phyloP scores from a whole-genome alignment of 1,140 invertebrate species.

The Zeugodacus cucurbitae region DNA sequence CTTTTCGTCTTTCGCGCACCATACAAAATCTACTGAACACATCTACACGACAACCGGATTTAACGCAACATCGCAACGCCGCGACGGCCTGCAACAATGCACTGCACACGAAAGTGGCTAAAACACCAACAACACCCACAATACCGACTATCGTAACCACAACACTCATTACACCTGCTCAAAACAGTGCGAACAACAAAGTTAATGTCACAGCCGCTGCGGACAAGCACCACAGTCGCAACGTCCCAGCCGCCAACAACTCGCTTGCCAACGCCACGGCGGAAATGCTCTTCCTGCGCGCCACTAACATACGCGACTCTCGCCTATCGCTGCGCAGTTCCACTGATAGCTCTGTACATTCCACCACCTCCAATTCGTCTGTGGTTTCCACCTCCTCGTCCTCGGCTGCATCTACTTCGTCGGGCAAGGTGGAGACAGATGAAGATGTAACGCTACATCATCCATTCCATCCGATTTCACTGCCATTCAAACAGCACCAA shows the following conservation, averaged over 20 bases:
- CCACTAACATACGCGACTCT: constrained; percentile 60
- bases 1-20: constrained; percentile 74
- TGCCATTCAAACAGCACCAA: constrained; percentile 44
- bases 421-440: constrained; percentile 61
- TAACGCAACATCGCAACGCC: constrained; percentile 65
- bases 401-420: constrained; percentile 51
- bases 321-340: constrained; percentile 62
- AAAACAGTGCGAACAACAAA: constrained; percentile 52
- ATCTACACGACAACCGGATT: constrained; percentile 69
- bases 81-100: constrained; percentile 14
- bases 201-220: not conserved
- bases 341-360: constrained; percentile 65
- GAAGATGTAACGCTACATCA: constrained; percentile 49
- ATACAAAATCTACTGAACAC: constrained; percentile 75
- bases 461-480: constrained; percentile 18
- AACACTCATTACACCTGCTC: constrained; percentile 41
- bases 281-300: constrained; percentile 61
- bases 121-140: not conserved
- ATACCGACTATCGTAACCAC: not conserved
- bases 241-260: constrained; percentile 9
- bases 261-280: constrained; percentile 43
- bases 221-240: not conserved
- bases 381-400: constrained; percentile 55
- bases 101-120: not conserved
- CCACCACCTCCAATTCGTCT: constrained; percentile 60